Conservation (phyloP, 2,888 invertebrate species). For the Drosophila neutralis region DNA sequence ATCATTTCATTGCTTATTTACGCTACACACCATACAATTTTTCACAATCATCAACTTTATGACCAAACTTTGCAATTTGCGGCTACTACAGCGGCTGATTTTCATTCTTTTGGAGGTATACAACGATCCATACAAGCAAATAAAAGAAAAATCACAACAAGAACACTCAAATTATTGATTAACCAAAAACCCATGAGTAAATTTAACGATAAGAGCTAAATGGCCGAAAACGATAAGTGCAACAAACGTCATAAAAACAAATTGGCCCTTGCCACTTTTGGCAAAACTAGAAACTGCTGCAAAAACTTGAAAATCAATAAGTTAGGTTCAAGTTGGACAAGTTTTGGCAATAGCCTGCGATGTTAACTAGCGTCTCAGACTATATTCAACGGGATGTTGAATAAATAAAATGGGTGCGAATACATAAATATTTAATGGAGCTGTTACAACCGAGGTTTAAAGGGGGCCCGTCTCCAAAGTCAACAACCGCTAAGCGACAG, state of each 20-base stretch:
- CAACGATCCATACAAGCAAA: slow-evolving; percentile 22
- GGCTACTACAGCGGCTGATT: slow-evolving; percentile 10
- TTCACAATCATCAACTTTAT: slow-evolving; percentile 36
- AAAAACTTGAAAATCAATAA: neutral
- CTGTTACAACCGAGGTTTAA: neutral
- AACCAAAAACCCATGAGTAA: slow-evolving; percentile 27
- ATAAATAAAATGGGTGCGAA: neutral
- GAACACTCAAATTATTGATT: slow-evolving; percentile 47
- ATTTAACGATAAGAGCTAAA: slow-evolving; percentile 17
- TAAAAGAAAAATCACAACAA: neutral
- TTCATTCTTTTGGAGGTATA: neutral
- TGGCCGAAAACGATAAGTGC: slow-evolving; percentile 7
- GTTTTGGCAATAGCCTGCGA: neutral
- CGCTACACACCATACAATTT: neutral
- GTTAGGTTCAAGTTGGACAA: neutral
- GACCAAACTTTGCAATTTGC: slow-evolving; percentile 39
- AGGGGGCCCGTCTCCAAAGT: neutral
- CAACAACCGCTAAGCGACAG: neutral
- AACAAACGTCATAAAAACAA: slow-evolving; percentile 13
- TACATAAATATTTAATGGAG: neutral
- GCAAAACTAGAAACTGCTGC: neutral
- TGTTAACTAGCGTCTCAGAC: neutral
- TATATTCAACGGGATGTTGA: neutral
- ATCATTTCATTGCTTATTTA: neutral
- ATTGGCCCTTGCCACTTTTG: neutral